Percentiles rank a stretch among this genome's conserved stretches.
Conservation (phyloP, 2,888 invertebrate genomes). For the Crematogaster levior region DNA sequence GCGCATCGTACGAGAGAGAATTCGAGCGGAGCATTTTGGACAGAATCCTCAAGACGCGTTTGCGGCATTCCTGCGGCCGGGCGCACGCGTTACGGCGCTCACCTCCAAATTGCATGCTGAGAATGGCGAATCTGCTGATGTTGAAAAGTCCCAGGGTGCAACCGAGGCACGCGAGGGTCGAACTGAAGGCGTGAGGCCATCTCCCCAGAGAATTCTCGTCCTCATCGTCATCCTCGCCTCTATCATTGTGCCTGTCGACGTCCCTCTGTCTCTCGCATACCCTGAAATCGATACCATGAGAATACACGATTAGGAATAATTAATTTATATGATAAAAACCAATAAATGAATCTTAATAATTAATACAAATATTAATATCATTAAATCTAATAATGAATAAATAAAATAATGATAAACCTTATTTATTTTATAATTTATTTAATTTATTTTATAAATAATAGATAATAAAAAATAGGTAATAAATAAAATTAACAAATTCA, state of each 20-base stretch:
- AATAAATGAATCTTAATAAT: neutral
- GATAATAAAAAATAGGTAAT: no score
- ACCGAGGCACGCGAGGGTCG: constrained; percentile 93
- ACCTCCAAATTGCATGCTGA: constrained; percentile 95
- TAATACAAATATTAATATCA: no score
- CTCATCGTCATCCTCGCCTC: constrained; percentile 83
- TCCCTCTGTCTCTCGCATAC: constrained; percentile 87
- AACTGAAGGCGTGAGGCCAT: constrained; percentile 92
- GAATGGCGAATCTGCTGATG: constrained; percentile 94
- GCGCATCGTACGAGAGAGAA: neutral
- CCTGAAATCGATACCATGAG: constrained; percentile 78
- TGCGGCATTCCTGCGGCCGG: neutral
- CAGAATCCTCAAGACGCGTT: neutral
- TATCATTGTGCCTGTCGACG: constrained; percentile 83
- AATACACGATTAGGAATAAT: neutral
- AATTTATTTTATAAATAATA: no score
- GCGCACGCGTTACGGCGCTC: constrained; percentile 58
- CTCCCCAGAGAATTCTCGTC: constrained; percentile 87
- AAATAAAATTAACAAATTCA: no score
- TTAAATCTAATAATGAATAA: no score
- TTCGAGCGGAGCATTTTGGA: neutral
- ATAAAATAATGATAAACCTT: no score
- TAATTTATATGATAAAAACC: neutral
- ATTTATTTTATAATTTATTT: no score
- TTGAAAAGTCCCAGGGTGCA: constrained; percentile 96